Conservation (phyloP, 2,888 invertebrate species). For the Syrista parreyssii region DNA sequence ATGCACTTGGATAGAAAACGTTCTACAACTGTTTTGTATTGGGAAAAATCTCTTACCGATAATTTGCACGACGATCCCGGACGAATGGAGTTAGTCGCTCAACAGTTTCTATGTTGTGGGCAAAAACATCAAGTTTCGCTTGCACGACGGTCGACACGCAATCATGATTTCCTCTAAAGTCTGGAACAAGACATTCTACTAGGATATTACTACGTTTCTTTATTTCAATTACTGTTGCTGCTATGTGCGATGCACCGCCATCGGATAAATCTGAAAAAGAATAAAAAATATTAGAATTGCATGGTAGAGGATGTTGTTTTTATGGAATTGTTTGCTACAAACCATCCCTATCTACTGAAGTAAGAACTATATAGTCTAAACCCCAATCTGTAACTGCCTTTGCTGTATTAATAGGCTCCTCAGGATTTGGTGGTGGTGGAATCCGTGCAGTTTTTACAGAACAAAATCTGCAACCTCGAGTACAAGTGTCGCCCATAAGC, state of each 20-base stretch:
- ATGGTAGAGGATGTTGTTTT: not conserved
- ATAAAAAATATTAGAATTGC: not conserved
- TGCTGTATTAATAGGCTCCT: constrained; percentile 94
- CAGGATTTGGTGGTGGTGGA: constrained; percentile 89
- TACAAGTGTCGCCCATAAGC: constrained; percentile 99
- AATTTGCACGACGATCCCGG: constrained; percentile 92
- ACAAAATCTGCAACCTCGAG: constrained; percentile 97
- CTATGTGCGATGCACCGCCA: constrained; percentile 94
- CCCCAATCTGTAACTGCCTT: constrained; percentile 94
- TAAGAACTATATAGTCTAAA: constrained; percentile 95
- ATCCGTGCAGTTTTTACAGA: constrained; percentile 95
- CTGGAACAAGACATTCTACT: constrained; percentile 97
- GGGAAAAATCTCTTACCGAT: constrained; percentile 66
- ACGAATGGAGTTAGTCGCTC: constrained; percentile 91
- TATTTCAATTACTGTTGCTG: constrained; percentile 75
- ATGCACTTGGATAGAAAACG: not conserved
- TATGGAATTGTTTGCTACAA: constrained; percentile 29
- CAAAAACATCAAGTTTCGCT: constrained; percentile 94
- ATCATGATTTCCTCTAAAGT: constrained; percentile 86
- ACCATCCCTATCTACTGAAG: constrained; percentile 98
- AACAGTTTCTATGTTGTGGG: constrained; percentile 98
- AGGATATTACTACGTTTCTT: constrained; percentile 75
- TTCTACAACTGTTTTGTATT: not conserved
- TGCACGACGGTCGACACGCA: constrained; percentile 80
- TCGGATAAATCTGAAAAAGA: constrained; percentile 83